Conservation (phyloP, 1,140 invertebrate species). For the Gryllus bimaculatus region DNA sequence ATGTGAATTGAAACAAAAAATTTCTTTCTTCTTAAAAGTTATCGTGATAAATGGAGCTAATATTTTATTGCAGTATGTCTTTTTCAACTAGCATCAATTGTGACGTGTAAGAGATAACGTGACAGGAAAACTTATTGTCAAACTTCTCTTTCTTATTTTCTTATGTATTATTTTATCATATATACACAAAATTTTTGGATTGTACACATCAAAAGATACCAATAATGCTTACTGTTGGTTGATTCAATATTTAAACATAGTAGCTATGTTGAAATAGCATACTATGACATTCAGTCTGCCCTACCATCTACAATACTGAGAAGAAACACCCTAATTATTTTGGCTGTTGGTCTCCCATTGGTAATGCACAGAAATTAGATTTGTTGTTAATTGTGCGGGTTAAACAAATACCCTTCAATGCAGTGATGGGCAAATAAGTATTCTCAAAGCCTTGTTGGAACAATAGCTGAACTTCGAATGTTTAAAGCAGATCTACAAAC, state of each 20-base stretch:
- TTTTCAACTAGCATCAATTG: background rate
- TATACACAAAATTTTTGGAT: background rate
- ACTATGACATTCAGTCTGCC: background rate
- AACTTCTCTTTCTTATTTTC: background rate
- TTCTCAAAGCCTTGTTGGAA: no score
- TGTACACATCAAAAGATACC: background rate
- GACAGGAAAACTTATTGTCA: background rate
- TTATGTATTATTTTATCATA: background rate
- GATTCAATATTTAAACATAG: background rate
- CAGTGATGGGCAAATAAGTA: no score
- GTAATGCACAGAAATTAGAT: background rate
- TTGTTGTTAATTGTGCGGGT: background rate
- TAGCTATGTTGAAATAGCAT: background rate
- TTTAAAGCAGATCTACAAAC: no score
- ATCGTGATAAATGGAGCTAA: no score
- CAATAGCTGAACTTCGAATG: no score
- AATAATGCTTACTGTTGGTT: background rate
- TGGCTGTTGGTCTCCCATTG: background rate
- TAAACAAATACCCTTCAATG: no score
- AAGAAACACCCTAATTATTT: background rate
- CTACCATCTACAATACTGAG: background rate
- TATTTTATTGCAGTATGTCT: background rate
- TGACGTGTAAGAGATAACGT: background rate
- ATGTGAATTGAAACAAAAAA: no score
- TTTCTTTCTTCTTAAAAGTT: no score